Evolutionary conservation across 1,140 invertebrate species (phyloP), one percentile per base, ranked within the genome.

Genomic region (Heliconius eleuchia): DNA sequence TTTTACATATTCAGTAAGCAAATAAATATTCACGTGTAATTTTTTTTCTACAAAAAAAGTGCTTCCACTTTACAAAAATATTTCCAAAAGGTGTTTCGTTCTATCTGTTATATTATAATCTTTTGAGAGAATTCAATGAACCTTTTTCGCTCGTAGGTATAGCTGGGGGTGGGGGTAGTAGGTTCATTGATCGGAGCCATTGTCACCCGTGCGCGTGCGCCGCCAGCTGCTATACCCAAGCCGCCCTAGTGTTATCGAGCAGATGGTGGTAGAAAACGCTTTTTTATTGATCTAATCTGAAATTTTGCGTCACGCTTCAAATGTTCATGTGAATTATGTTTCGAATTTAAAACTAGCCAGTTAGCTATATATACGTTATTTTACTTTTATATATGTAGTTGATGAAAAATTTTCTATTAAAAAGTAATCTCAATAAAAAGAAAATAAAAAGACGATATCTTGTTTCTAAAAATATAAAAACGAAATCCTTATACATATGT

Each of bases 181-280:
- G 83, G 91, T 92, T 92, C 91, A 92, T 89, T 90, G 91, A 86
- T 91, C 91, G 89, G 80, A 73, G 79, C 84, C 83, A 90, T 91
- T 91, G 91, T 91, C 37, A 80, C 84, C 80, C 82, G 88, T 87
- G 91, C 91, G 90, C 88, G 88, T 90, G 89, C 89, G 88, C 34
- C 78, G 87, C 77, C 89, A 91, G 90, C 90, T 91, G 90, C 83
- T 79, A 72, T 55, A 66, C 60, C 60, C 60, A 27, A 80, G 66
- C 83, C 79, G 84, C 87, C 84, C 86, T 84, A 85, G 79, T 83
- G 75, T 74, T 81, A 76, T 83, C 84, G 83, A 84, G 91, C 91
- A 92, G 89, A 92, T 92, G 91, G 89, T 84, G 83, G 86, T 78
- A 80, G 83, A 77, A 80, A 82, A 78, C 55, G 77, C 75, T 84